Conservation (phyloP, 2,797 vertebrate species). For the Pangasius sanitwongsei region DNA sequence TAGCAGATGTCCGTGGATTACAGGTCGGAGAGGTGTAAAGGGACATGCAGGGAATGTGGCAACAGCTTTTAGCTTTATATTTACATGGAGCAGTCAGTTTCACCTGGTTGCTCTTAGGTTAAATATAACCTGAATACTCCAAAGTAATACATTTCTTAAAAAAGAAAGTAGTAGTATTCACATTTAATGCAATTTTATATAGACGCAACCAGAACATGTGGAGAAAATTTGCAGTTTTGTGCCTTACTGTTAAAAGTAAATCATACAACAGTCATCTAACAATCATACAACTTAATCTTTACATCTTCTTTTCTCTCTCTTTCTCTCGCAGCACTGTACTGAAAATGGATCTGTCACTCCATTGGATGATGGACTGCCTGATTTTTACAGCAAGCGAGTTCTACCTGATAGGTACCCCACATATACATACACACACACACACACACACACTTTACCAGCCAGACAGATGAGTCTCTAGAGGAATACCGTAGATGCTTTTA, state of each 20-base stretch:
- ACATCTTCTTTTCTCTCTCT: not conserved
- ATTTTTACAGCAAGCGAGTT: conserved; percentile 91
- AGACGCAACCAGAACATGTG: not conserved
- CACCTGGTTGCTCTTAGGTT: not conserved
- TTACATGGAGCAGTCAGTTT: not conserved
- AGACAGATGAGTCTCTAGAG: conserved; percentile 36
- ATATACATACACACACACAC: conserved; percentile 5
- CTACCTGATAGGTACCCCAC: conserved; percentile 81
- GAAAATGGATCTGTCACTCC: conserved; percentile 83
- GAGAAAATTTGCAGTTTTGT: not conserved
- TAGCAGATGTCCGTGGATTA: not conserved
- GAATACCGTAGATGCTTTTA: conserved; percentile 52
- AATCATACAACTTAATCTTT: not conserved
- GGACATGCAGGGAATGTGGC: not conserved
- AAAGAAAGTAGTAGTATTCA: not conserved
- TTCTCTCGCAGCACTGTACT: conserved; percentile 69
- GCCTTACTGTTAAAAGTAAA: not conserved
- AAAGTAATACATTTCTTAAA: too few species aligned
- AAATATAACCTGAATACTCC: too few species aligned
- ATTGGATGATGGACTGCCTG: conserved; percentile 88
- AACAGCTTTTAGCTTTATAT: not conserved
- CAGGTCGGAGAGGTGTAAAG: not conserved
- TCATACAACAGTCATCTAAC: not conserved
- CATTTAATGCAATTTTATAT: not conserved
- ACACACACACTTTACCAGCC: not conserved